Evolutionary conservation across 2,888 invertebrate genomes (phyloP), one percentile per base, ranked within the genome.

Genomic region (Coleophora flavipennella): DNA sequence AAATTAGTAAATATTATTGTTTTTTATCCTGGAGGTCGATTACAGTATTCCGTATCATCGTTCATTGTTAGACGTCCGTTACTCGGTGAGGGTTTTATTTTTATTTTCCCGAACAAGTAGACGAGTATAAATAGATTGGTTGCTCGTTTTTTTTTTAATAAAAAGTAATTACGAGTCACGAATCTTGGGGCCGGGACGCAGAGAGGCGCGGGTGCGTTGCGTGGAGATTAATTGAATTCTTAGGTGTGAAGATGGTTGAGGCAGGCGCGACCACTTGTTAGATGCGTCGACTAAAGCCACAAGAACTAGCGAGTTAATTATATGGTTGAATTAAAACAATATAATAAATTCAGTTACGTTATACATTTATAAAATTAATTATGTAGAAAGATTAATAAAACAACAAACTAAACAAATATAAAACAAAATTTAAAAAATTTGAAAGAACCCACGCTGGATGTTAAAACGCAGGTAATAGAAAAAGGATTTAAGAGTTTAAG

Each of bases 141-240:
- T 39, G 28, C 26, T 28, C 12, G n/a, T 65, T 64, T 59, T 70
- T 72, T 60, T 69, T 57, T 44, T 53, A 53, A 70, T 52, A 73
- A 77, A 77, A 79, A 74, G 71, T 74, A 74, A 79, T 79, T 74
- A 77, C 75, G 33, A 72, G 77, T 77, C 81, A 80, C 79, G 80
- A 78, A 66, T 67, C 66, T 58, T 50, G 56, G 53, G 62, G 64
- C 53, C 64, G 62, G 10, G 20, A 20, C 20, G 63, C n/a, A n/a
- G n/a, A n/a, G n/a, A n/a, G 64, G 53, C 58, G 65, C 71, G 70
- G 68, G 68, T 67, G 69, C 62, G 49, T 51, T 67, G 69, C 62
- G 49, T 51, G 45, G 55, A 72, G 72, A 76, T 79, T 80, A 81
- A 83, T 83, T 83, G 80, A 83, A 83, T 83, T 79, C 77, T 76